phyloP scores from a whole-genome alignment of 2,113 vertebrate species.

The Chaetops frenatus region DNA sequence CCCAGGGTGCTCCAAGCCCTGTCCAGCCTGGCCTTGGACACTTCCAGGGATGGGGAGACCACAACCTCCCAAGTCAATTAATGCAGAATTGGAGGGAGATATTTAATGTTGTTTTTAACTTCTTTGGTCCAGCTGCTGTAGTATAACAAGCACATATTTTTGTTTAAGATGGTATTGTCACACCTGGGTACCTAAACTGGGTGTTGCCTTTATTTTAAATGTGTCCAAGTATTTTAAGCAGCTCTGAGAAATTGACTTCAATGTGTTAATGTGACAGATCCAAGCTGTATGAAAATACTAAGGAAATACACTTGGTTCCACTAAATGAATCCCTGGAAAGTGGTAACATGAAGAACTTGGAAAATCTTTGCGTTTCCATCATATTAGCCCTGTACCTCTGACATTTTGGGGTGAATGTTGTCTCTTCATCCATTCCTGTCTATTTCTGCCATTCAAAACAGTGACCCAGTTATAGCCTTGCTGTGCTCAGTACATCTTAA shows the following conservation, averaged over 20 bases:
- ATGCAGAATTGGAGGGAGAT: neutral
- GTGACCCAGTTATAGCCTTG: neutral
- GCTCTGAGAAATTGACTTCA: neutral
- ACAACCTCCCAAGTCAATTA: neutral
- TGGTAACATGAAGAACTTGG: neutral
- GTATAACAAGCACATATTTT: neutral
- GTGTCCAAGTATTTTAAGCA: neutral
- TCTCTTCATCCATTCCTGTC: neutral
- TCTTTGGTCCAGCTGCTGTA: neutral
- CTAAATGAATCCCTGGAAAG: neutral
- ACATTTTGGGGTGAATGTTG: neutral
- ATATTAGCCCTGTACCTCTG: neutral
- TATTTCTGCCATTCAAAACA: neutral
- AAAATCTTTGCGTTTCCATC: neutral
- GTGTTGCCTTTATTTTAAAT: neutral
- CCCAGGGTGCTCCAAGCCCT: neutral
- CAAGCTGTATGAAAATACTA: neutral
- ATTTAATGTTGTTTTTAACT: neutral
- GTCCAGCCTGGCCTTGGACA: neutral
- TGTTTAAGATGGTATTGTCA: neutral
- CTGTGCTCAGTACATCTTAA: neutral
- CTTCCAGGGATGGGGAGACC: neutral
- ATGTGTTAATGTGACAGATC: neutral
- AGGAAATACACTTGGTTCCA: neutral
- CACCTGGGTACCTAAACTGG: neutral